Base-by-base conservation (phyloP, 1,140 invertebrate genomes). In the Rhyzopertha dominica region DNA sequence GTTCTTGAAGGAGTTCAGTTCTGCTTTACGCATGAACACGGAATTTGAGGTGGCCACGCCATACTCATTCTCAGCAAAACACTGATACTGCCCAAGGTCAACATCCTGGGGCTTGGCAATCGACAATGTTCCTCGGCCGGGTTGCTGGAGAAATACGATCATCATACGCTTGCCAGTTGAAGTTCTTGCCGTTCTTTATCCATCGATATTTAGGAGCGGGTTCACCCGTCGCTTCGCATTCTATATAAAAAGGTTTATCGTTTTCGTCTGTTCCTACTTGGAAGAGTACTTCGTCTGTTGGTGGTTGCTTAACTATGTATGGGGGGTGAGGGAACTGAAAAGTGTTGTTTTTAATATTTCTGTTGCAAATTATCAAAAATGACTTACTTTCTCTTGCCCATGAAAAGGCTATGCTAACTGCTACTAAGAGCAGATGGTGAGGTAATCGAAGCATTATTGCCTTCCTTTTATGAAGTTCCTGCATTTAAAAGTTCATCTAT, bases 11-110 rank as follows among this genome's bases (percentile, higher is more conserved):
- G 86, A 86, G 66, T 93, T 93, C 42, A 95, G 70, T 66, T 95
- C 91, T 3, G 94, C 90, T 69, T 95, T 93, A n/a, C 92, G 75
- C 9, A 97, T 86, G 60, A 92, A 93, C 7, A 97, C 91, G 0
- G 90, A 90, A 67, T 96, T 95, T 0, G 91, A 94, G 0, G 91
- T 91, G 9, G 93, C 91, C 3, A 79, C 87, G 30, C 96, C 96
- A 77, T 91, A 92, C 57, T 90, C 85, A 64, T 99, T 99, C 56
- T 82, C 78, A 0, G 95, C 95, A 67, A 95, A 93, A 71, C 96
- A 99, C 65, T 98, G 95, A 69, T 98, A 99, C 54, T 96, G 87
- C 20, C 94, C 92, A 19, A 95, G 74, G 70, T 98, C 95, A 62
- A 95, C 93, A 56, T 95, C 85, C 39, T 83, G 74, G 0, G 94